Evolutionary conservation across 2,888 invertebrate species (phyloP).

Genomic region (Platycheirus albimanus): DNA sequence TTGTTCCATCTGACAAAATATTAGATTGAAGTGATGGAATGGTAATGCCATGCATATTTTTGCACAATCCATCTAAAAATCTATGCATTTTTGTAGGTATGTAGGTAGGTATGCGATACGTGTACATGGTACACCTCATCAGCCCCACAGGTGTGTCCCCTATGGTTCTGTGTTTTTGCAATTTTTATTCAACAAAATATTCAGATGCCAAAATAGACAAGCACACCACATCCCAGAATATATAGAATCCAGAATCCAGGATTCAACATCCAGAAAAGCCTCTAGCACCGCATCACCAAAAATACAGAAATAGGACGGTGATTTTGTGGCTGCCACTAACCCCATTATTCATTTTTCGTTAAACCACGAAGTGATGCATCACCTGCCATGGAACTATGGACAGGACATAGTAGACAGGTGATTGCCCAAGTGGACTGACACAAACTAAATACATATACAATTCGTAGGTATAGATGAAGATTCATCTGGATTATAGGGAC

Average conservation of each 20-base stretch:
- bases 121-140: neutral
- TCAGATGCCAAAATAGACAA: slow-evolving; percentile 7
- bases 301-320: slow-evolving; percentile 22
- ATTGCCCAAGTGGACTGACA: slow-evolving; percentile 41
- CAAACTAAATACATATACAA: slow-evolving; percentile 26
- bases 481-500: slow-evolving; percentile 41
- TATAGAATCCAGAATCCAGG: no score
- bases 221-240: neutral
- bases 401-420: slow-evolving; percentile 26
- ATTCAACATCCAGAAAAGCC: no score
- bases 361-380: slow-evolving; percentile 40
- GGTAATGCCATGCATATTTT: slow-evolving; percentile 50
- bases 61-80: slow-evolving; percentile 9
- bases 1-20: slow-evolving; percentile 54
- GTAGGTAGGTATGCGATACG: no score
- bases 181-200: slow-evolving; percentile 34
- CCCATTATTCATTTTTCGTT: slow-evolving; percentile 35
- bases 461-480: slow-evolving; percentile 54
- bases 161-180: slow-evolving; percentile 25
- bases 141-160: slow-evolving; percentile 10
- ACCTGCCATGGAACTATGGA: slow-evolving; percentile 24
- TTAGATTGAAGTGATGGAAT: slow-evolving; percentile 56
- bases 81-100: no score
- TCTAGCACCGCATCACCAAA: neutral
- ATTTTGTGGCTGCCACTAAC: slow-evolving; percentile 4